Base-by-base conservation (phyloP, 2,888 invertebrate species). In the Dynastes hyllus region DNA sequence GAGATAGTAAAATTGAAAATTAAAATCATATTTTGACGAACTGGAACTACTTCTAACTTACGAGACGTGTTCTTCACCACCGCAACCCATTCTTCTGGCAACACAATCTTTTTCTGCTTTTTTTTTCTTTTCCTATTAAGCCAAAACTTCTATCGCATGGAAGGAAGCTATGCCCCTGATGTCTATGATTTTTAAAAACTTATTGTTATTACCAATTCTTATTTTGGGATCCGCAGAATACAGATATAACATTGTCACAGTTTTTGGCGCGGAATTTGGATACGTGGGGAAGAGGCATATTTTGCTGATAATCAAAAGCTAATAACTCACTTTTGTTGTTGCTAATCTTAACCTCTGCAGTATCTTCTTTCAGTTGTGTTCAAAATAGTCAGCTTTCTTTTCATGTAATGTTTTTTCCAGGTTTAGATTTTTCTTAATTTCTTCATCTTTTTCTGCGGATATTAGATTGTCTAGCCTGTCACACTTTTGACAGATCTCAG, bases 61-160 rank as follows among this genome's bases (percentile, higher is more conserved):
- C 27, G 29, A 11, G 5, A 61, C 9, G 61, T 61, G 11, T 61
- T 61, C 22, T 27, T 61, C 6, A 61, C 22, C 13, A 61, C 2
- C 11, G 8, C 29, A 29, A 22, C 29, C 61, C 63, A 65, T 32
- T 32, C 32, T 2, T 65, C 32, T 37, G 63, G 13, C 32, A 65
- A 37, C 32, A 32, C 11, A 11, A 9, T 29, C 2, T 11, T 1
- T 37, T 37, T 29, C n/a, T 11, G 2, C 11, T 65, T 2, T 29
- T 65, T 29, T 65, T 32, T n/a, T 32, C 45, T 16, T 45, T 40
- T 66, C 81, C 79, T 51, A 81, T 81, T 67, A 76, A 77, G n/a
- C 80, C 80, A 63, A 81, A 82, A 58, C 78, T 78, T 13, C 80
- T 58, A 65, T 79, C 76, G 40, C 71, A 81, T 51, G 70, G 70